phyloP scores from a whole-genome alignment of 2,888 invertebrate genomes.

The Xanthorhoe spadicearia region DNA sequence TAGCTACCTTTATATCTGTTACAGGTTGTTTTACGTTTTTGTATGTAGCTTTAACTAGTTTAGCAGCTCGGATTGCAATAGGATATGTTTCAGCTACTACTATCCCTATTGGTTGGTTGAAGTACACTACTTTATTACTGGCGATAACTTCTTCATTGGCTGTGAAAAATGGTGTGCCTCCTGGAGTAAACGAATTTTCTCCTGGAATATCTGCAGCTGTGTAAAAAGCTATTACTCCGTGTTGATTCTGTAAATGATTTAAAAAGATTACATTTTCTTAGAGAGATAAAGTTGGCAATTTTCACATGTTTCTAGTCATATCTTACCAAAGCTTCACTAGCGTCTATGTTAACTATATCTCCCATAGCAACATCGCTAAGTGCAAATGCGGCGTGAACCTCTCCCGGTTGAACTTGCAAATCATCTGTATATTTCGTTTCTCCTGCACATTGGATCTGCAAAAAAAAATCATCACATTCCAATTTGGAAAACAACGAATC shows the following conservation, averaged over 20 bases:
- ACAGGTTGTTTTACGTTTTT: conserved; percentile 64
- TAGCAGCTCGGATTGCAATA: conserved; percentile 83
- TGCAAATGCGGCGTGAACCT: conserved; percentile 88
- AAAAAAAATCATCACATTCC: background rate
- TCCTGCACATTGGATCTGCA: conserved; percentile 85
- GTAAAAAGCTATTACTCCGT: conserved; percentile 87
- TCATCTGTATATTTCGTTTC: conserved; percentile 89
- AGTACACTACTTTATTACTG: conserved; percentile 63
- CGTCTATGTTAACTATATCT: conserved; percentile 84
- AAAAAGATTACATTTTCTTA: background rate
- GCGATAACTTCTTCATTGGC: conserved; percentile 73
- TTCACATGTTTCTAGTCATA: background rate
- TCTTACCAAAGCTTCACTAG: conserved; percentile 86
- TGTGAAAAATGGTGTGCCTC: conserved; percentile 40
- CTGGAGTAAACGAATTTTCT: conserved; percentile 79
- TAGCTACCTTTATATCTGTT: conserved; percentile 53
- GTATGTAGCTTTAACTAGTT: conserved; percentile 83
- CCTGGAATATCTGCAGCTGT: conserved; percentile 88
- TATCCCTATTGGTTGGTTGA: conserved; percentile 66
- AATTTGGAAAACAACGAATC: too few relatives aligned
- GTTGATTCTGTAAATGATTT: conserved; percentile 71
- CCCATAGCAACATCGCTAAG: conserved; percentile 80
- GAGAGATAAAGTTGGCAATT: background rate
- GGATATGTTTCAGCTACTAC: conserved; percentile 85
- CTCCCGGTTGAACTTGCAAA: conserved; percentile 82